A percentile compares a stretch with the other conserved stretches of the same genome.
phyloP scores from a whole-genome alignment of 2,888 invertebrate species.

The Chydorus sphaericus region DNA sequence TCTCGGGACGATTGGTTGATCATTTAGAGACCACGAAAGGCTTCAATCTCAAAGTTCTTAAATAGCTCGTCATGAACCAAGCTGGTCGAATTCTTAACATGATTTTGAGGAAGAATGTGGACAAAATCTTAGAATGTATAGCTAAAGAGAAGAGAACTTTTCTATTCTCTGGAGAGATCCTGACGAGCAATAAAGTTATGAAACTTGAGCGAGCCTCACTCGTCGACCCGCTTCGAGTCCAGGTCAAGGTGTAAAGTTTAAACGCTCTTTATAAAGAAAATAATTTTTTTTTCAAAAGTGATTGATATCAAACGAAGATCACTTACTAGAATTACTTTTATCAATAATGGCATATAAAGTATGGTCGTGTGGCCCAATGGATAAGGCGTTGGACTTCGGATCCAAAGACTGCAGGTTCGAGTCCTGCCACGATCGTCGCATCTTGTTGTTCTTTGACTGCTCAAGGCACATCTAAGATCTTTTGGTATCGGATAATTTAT shows the following conservation, averaged over 20 bases:
- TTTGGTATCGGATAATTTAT: no score
- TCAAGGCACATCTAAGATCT: no score
- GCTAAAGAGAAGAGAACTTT: slow-evolving; percentile 82
- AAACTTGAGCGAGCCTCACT: slow-evolving; percentile 91
- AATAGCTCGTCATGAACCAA: slow-evolving; percentile 52
- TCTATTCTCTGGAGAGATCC: slow-evolving; percentile 94
- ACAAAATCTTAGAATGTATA: slow-evolving; percentile 83
- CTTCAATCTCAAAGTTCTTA: slow-evolving; percentile 74
- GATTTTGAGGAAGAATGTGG: slow-evolving; percentile 96
- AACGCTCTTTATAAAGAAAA: neutral
- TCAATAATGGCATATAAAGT: no score
- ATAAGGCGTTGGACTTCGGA: no score
- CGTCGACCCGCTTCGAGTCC: slow-evolving; percentile 86
- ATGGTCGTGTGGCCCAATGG: no score
- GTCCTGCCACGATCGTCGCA: no score
- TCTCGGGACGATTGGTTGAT: slow-evolving; percentile 87
- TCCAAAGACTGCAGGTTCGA: no score
- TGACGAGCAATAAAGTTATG: slow-evolving; percentile 95
- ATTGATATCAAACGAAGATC: no score
- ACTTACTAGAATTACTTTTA: no score
- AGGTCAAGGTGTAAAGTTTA: slow-evolving; percentile 36
- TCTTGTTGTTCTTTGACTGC: no score
- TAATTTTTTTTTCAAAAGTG: no score
- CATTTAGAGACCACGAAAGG: slow-evolving; percentile 97
- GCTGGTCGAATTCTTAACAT: slow-evolving; percentile 64